Conservation (phyloP, 2,797 vertebrate genomes). For the Margarornis squamiger region DNA sequence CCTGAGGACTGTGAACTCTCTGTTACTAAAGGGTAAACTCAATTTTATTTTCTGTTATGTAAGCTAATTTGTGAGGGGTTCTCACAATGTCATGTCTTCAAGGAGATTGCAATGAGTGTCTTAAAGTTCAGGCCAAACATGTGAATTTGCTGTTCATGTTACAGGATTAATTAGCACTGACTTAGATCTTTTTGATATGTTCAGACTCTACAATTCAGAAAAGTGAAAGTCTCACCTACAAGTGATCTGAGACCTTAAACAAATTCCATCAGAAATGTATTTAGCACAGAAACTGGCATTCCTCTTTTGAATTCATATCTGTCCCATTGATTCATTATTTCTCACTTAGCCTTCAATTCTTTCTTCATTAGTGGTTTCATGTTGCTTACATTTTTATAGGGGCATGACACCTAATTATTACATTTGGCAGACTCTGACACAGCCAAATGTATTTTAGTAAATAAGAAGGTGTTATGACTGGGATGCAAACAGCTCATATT, state of each 20-base stretch:
- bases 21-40: conserved; percentile 46
- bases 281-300: neutral
- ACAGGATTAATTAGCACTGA: conserved; percentile 46
- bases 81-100: conserved; percentile 63
- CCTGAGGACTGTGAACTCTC: neutral
- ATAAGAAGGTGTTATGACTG: neutral
- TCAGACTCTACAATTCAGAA: neutral
- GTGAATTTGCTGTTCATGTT: conserved; percentile 30
- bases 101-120: conserved; percentile 37
- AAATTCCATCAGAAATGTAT: conserved; percentile 27
- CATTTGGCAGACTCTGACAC: neutral
- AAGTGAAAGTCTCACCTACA: neutral
- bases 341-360: conserved; percentile 4
- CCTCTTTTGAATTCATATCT: neutral
- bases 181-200: neutral
- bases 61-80: conserved; percentile 57
- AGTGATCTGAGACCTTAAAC: conserved; percentile 18
- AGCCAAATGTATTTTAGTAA: neutral
- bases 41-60: conserved; percentile 43
- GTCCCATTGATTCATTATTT: neutral
- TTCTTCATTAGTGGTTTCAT: neutral
- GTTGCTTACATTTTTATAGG: neutral
- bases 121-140: conserved; percentile 60
- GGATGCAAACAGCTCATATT: neutral
- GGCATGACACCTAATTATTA: neutral